These are phyloP conservation scores for Diploptera punctata DNA, from an alignment of 2,888 invertebrate genomes.

Conservation along the genomic window DNA sequence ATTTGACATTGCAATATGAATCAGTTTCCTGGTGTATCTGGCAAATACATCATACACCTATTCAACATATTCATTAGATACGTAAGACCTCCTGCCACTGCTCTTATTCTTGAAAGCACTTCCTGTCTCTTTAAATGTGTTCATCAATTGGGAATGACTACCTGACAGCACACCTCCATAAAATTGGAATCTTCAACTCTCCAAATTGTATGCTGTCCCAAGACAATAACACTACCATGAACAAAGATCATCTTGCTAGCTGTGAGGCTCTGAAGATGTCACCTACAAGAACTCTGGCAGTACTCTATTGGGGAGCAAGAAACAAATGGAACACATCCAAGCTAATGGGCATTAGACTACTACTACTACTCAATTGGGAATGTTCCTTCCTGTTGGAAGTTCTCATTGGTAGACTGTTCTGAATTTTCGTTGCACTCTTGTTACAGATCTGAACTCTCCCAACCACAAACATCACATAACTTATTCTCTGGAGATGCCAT, in stretches of 20 bases:
- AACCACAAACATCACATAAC: neutral
- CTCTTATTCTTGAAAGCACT: neutral
- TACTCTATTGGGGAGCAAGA: too few relatives aligned
- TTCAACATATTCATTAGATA: neutral
- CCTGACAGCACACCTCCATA: too few relatives aligned
- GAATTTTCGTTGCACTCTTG: too few relatives aligned
- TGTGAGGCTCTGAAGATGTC: too few relatives aligned
- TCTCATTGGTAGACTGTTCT: too few relatives aligned
- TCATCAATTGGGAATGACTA: neutral
- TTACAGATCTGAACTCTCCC: neutral
- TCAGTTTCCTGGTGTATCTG: neutral
- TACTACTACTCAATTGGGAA: neutral
- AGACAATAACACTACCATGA: too few relatives aligned
- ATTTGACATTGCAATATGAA: neutral
- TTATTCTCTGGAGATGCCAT: neutral
- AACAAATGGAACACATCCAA: too few relatives aligned
- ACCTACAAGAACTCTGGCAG: too few relatives aligned
- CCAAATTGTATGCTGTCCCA: too few relatives aligned
- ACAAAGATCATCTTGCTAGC: too few relatives aligned
- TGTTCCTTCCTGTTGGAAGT: neutral
- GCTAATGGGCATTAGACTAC: too few relatives aligned
- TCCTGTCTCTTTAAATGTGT: neutral
- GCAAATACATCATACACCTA: neutral
- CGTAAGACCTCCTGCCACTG: neutral
- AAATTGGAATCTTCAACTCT: too few relatives aligned